Conservation (phyloP, 2,888 invertebrate species). For the Mesorhabditis spiculigera region DNA sequence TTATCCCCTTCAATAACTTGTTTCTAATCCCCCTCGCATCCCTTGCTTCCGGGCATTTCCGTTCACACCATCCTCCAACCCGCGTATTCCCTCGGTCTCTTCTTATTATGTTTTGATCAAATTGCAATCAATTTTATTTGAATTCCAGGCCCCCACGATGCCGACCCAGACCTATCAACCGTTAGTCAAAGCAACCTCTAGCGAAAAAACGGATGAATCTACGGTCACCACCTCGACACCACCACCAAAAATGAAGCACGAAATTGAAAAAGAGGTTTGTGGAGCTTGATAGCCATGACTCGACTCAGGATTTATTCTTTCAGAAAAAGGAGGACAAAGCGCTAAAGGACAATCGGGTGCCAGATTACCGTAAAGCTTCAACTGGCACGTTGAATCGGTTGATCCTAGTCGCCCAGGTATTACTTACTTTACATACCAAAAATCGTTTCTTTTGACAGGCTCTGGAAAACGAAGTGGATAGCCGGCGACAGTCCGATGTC, state of each 20-base stretch:
- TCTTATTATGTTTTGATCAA: neutral
- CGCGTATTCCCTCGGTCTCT: no score
- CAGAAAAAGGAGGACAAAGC: neutral
- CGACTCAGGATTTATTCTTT: neutral
- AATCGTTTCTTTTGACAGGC: conserved; percentile 23
- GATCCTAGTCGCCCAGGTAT: conserved; percentile 51
- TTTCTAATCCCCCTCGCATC: no score
- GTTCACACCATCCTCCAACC: no score
- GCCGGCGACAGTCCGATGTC: conserved; percentile 45
- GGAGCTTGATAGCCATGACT: neutral
- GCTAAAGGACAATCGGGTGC: neutral
- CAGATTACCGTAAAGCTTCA: conserved; percentile 41
- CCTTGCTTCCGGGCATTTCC: no score
- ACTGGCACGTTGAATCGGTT: conserved; percentile 54
- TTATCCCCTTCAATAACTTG: no score
- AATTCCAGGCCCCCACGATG: neutral
- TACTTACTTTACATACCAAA: neutral
- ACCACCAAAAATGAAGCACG: conserved; percentile 1
- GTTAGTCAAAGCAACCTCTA: neutral
- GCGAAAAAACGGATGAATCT: conserved; percentile 1
- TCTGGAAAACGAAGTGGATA: conserved; percentile 51
- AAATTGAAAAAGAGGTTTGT: neutral
- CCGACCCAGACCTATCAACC: neutral
- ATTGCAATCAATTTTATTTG: neutral
- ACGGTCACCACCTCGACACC: neutral